Evolutionary conservation across 2,888 invertebrate species (phyloP).

Genomic region (Phortica okadai): DNA sequence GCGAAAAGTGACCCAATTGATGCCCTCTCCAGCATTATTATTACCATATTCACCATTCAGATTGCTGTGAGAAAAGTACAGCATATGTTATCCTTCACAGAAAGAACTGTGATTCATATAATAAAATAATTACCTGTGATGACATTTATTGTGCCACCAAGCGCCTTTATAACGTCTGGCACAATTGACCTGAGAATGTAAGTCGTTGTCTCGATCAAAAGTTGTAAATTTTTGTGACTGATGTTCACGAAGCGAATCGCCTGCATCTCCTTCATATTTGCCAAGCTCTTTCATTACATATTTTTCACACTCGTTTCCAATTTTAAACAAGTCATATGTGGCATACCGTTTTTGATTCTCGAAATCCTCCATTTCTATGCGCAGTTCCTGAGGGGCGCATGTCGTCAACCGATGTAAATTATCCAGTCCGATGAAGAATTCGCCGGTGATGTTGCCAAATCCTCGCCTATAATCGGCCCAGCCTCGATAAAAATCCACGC

Average conservation of each 20-base stretch:
- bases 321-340: background rate
- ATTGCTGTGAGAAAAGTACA: no score
- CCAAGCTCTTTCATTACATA: conserved; percentile 25
- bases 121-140: background rate
- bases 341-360: conserved; percentile 1
- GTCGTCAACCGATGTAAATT: conserved; percentile 6
- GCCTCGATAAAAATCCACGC: conserved; percentile 4
- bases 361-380: conserved; percentile 21
- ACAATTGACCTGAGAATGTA: background rate
- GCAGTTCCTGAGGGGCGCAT: conserved; percentile 17
- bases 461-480: conserved; percentile 10
- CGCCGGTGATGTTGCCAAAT: conserved; percentile 9
- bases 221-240: conserved; percentile 12
- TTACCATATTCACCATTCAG: no score
- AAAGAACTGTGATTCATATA: no score
- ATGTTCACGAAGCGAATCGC: background rate
- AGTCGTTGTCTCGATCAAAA: conserved; percentile 13
- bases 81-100: no score
- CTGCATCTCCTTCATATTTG: background rate
- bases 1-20: no score
- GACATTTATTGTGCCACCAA: conserved; percentile 15
- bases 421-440: conserved; percentile 19
- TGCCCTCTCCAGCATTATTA: no score
- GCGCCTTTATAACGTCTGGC: background rate
- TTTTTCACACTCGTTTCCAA: conserved; percentile 14